These are phyloP conservation scores for Heliconius cydno DNA, from an alignment of 2,888 invertebrate genomes.

Conservation along the genomic window DNA sequence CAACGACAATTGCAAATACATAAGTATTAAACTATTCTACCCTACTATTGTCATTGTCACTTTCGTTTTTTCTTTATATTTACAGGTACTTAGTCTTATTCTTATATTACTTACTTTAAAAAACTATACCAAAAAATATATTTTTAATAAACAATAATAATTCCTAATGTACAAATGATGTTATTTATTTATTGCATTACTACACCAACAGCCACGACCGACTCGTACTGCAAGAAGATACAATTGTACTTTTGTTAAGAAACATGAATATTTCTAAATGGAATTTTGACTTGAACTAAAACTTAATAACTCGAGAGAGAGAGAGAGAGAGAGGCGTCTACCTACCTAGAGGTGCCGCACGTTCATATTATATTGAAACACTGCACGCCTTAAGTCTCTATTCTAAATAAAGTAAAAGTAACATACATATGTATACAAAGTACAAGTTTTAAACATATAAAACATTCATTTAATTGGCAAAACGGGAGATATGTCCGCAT, in stretches of 20 bases:
- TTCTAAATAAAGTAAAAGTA: too few relatives aligned
- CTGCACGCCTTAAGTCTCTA: neutral
- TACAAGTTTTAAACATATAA: conserved; percentile 53
- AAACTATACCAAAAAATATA: conserved; percentile 19
- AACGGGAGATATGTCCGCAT: conserved; percentile 70
- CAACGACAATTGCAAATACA: conserved; percentile 20
- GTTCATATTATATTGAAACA: too few relatives aligned
- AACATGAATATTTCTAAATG: neutral
- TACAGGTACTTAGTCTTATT: conserved; percentile 48
- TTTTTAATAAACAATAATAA: conserved; percentile 25
- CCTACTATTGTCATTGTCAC: conserved; percentile 78
- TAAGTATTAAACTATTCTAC: conserved; percentile 54
- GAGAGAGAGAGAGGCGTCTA: too few relatives aligned
- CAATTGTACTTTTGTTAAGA: too few relatives aligned
- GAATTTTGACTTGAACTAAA: neutral
- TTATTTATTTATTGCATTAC: conserved; percentile 54
- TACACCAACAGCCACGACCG: conserved; percentile 51
- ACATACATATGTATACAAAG: neutral
- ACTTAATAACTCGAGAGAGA: neutral
- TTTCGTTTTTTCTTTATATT: conserved; percentile 52
- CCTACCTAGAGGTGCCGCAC: too few relatives aligned
- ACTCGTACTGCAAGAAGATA: too few relatives aligned
- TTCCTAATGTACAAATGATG: conserved; percentile 23
- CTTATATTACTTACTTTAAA: conserved; percentile 7
- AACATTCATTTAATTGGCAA: conserved; percentile 77